Base-by-base conservation (phyloP, 2,888 invertebrate species). In the Melipona beecheii region DNA sequence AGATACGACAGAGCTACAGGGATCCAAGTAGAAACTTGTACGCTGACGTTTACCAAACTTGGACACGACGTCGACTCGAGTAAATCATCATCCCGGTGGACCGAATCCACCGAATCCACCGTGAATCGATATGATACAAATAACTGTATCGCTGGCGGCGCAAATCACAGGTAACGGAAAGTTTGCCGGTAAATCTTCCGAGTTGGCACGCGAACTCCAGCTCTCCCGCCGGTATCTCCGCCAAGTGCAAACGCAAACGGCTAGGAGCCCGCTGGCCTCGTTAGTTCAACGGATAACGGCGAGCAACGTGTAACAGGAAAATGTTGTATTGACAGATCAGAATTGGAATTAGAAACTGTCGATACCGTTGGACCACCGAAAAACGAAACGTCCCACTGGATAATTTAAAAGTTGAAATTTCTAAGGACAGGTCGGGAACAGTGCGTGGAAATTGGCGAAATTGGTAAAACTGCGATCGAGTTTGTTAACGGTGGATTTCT, bases 131-230 rank as follows among this genome's bases (percentile, higher is more conserved):
- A 83, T 89, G 69, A 81, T 78, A 76, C 78, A 69, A 76, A 75
- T 75, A 75, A 75, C 75, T 27, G 27, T 27, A 27, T 27, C 27
- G 27, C 27, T 64, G 72, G 19, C 54, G 54, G 52, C 65, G 75
- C 81, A 65, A 69, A 72, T 83, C 80, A 75, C 69, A 72, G 72
- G 75, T 66, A 81, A 79, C 81, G 58, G 62, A 72, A 86, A 87
- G 86, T 86, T 87, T 49, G 62, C 70, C 62, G 62, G 70, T 83
- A 87, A 86, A 88, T 84, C 77, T 69, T 24, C 60, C 50, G 43
- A 56, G 76, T 88, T 78, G 78, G 66, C 76, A 70, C 68, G 11
- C 43, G 66, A 24, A 56, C 19, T 31, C 66, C n/a, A 27, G 43
- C 19, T 49, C 60, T 36, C 66, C 4, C 27, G 6, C 15, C 43